These are phyloP conservation scores for Spilogale gracilis DNA, from an alignment of 2,113 vertebrate genomes.

Conservation along the genomic window DNA sequence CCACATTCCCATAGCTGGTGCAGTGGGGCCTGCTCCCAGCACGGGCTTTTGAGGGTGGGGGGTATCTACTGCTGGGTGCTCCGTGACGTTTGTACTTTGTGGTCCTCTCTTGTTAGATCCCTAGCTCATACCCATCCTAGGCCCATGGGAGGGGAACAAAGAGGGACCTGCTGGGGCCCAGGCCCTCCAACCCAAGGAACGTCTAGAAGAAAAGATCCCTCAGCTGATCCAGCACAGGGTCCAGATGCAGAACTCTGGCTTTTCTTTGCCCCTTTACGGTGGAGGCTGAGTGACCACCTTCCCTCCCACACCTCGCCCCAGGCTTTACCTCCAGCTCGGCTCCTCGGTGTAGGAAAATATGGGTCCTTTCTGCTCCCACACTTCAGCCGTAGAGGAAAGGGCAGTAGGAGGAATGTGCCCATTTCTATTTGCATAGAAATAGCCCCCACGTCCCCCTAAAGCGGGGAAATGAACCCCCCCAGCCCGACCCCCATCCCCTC, in stretches of 20 bases:
- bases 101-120: background rate
- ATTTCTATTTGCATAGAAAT: slow-evolving; percentile 69
- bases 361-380: slow-evolving; percentile 69
- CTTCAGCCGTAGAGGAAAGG: slow-evolving; percentile 49
- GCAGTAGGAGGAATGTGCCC: slow-evolving; percentile 12
- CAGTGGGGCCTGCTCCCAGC: slow-evolving; percentile 46
- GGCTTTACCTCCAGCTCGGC: slow-evolving; percentile 34
- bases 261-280: background rate
- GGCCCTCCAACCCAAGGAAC: slow-evolving; percentile 29
- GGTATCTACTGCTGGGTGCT: background rate
- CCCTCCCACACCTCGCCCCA: slow-evolving; percentile 1
- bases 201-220: background rate
- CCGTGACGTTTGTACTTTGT: background rate
- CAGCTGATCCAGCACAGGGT: background rate
- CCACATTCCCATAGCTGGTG: background rate
- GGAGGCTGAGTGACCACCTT: background rate
- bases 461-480: background rate
- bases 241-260: slow-evolving; percentile 7
- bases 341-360: slow-evolving; percentile 37
- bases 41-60: background rate
- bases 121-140: slow-evolving; percentile 34
- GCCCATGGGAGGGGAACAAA: slow-evolving; percentile 4
- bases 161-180: background rate
- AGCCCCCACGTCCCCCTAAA: slow-evolving; percentile 26
- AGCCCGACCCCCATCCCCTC: slow-evolving; percentile 71